Evolutionary conservation across 2,113 vertebrate species (phyloP), one percentile per base, ranked within the genome.

Genomic region (Lota lota): DNA sequence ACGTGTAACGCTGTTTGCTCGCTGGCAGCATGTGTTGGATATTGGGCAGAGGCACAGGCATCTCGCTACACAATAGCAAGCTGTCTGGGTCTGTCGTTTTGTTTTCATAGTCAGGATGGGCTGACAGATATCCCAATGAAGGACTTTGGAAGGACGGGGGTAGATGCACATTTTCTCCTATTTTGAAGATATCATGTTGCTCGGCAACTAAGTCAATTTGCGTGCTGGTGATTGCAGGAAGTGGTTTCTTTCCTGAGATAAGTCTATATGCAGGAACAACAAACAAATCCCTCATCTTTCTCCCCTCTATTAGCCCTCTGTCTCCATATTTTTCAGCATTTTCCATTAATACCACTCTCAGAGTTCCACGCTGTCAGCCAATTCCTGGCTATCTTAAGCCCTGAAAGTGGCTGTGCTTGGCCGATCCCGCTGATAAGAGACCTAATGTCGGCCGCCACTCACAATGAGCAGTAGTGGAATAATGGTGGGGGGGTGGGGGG

Each of bases 341-440:
- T 87, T 76, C 70, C 80, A 84, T 79, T 75, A 84, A 74, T 73
- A 60, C 73, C 71, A 57, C 61, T 71, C 74, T 79, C 76, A 50
- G 73, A 73, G 63, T 84, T 86, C 82, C 73, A 79, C 80, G 63
- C 64, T 56, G 82, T 86, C 86, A 87, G 86, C 79, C 81, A 77
- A 79, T 81, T 86, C 75, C 82, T 78, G 82, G 74, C 80, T 80
- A 78, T 84, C 85, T 80, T 79, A 63, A 8, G 78, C 70, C 56
- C 72, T 70, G 73, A 85, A 86, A 86, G 79, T 82, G 82, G 78
- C 82, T 86, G 81, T 79, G 82, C 86, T 89, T 73, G 79, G 80
- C 85, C 86, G 87, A 90, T 89, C 83, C 73, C n/a, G 62, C 79
- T 82, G 87, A 89, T 89, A 85, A 86, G 71, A 82, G 70, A 69